Percentiles rank a stretch among this genome's conserved stretches.
Evolutionary conservation across 2,797 vertebrate genomes (phyloP).

Genomic region (Syngnathus acus): DNA sequence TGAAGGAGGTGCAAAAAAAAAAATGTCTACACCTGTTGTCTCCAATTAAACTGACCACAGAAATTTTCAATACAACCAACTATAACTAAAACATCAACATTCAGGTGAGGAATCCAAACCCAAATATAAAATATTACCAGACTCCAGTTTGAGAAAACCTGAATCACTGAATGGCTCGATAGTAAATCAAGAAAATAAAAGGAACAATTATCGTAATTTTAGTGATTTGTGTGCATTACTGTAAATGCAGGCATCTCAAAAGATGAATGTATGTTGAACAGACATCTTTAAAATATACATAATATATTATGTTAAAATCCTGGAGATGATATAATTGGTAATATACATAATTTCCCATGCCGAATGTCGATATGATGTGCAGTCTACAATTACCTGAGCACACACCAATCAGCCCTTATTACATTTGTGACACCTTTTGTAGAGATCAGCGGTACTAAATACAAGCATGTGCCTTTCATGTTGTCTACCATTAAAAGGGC

Average conservation of each 20-base stretch:
- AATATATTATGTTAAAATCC: background rate
- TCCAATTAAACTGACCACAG: background rate
- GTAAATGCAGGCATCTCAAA: background rate
- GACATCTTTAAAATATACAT: too few species aligned
- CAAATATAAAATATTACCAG: too few species aligned
- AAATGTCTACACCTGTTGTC: background rate
- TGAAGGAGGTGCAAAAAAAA: background rate
- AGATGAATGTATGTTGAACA: background rate
- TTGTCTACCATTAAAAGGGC: conserved; percentile 15
- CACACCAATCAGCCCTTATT: background rate
- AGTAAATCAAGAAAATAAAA: too few species aligned
- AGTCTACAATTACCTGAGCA: background rate
- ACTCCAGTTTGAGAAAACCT: too few species aligned
- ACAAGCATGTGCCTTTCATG: conserved; percentile 5
- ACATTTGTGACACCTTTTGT: background rate
- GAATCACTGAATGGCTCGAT: too few species aligned
- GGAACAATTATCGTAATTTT: too few species aligned
- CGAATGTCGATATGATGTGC: background rate
- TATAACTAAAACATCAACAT: background rate
- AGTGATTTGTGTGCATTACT: background rate
- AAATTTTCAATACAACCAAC: background rate
- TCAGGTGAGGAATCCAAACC: background rate
- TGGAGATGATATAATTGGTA: background rate
- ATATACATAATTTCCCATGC: background rate
- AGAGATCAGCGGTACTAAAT: conserved; percentile 7